Percentiles rank a stretch among this genome's conserved stretches.
Conservation (phyloP, 1,140 invertebrate species). For the Theocolax elegans region DNA sequence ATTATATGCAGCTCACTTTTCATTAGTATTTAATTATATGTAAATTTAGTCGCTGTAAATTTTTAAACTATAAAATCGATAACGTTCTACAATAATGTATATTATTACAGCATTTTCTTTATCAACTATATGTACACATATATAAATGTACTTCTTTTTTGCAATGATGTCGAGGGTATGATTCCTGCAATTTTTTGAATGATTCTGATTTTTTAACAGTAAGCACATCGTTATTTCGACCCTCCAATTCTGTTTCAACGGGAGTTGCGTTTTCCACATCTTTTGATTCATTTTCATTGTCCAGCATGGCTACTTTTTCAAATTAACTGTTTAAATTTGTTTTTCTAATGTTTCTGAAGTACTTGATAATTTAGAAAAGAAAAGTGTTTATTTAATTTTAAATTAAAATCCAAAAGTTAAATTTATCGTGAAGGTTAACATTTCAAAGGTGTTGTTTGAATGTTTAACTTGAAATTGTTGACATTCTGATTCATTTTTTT, state of each 20-base stretch:
- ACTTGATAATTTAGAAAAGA: too few relatives aligned
- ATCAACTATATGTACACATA: too few relatives aligned
- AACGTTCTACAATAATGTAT: too few relatives aligned
- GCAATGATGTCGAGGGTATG: background rate
- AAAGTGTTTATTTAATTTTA: background rate
- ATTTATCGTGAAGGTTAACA: background rate
- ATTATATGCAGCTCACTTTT: too few relatives aligned
- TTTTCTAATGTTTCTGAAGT: too few relatives aligned
- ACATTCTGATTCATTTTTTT: background rate
- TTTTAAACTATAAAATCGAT: too few relatives aligned
- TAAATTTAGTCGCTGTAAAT: too few relatives aligned
- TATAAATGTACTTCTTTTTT: conserved; percentile 4
- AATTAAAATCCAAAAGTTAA: conserved; percentile 22
- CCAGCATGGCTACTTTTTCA: conserved; percentile 46
- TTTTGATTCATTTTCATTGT: conserved; percentile 50
- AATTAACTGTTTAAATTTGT: conserved; percentile 37
- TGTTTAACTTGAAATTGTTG: conserved; percentile 10
- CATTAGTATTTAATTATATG: too few relatives aligned
- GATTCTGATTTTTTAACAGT: background rate
- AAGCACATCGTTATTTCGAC: conserved; percentile 44
- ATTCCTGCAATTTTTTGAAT: too few relatives aligned
- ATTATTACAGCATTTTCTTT: too few relatives aligned
- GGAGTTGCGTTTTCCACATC: conserved; percentile 50
- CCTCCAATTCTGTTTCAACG: conserved; percentile 51
- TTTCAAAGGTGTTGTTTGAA: background rate